Evolutionary conservation across 2,888 invertebrate species (phyloP).

Genomic region (Drosophila buzzatii): DNA sequence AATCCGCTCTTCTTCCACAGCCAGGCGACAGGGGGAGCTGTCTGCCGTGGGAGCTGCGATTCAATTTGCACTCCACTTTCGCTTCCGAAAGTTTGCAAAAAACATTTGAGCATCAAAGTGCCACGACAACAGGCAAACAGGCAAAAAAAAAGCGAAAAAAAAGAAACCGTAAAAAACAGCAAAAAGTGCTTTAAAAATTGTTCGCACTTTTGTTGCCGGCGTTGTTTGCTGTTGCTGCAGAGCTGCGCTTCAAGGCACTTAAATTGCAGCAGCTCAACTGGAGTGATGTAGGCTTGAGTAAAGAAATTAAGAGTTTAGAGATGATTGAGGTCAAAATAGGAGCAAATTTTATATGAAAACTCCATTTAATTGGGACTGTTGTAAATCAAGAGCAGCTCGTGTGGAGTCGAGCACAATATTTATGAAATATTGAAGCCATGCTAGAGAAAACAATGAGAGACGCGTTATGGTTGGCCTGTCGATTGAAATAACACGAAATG

Average conservation of each 20-base stretch:
- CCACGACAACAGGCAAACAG: slow-evolving; percentile 11
- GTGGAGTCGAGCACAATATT: slow-evolving; percentile 46
- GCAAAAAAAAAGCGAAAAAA: slow-evolving; percentile 7
- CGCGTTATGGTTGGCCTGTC: slow-evolving; percentile 64
- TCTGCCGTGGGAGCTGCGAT: not conserved
- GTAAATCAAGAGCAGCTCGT: too few relatives aligned
- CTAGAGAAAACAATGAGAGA: slow-evolving; percentile 70
- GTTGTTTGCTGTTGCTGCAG: slow-evolving; percentile 20
- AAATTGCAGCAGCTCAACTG: slow-evolving; percentile 20
- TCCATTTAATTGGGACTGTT: slow-evolving; percentile 5
- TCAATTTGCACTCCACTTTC: slow-evolving; percentile 48
- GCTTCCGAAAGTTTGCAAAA: slow-evolving; percentile 28
- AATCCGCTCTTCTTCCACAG: slow-evolving; percentile 49
- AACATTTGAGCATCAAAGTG: slow-evolving; percentile 70
- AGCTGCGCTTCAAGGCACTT: slow-evolving; percentile 17
- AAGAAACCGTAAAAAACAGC: too few relatives aligned
- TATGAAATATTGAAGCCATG: slow-evolving; percentile 46
- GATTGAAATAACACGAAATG: slow-evolving; percentile 61
- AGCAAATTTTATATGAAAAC: not conserved
- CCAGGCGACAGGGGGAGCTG: slow-evolving; percentile 6
- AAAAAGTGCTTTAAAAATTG: slow-evolving; percentile 38
- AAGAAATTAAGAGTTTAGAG: not conserved
- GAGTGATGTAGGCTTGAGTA: slow-evolving; percentile 7
- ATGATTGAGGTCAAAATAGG: slow-evolving; percentile 8
- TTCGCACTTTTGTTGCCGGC: slow-evolving; percentile 13